Evolutionary conservation across 2,888 invertebrate species (phyloP).

Genomic region (Cyclophora albipunctata): DNA sequence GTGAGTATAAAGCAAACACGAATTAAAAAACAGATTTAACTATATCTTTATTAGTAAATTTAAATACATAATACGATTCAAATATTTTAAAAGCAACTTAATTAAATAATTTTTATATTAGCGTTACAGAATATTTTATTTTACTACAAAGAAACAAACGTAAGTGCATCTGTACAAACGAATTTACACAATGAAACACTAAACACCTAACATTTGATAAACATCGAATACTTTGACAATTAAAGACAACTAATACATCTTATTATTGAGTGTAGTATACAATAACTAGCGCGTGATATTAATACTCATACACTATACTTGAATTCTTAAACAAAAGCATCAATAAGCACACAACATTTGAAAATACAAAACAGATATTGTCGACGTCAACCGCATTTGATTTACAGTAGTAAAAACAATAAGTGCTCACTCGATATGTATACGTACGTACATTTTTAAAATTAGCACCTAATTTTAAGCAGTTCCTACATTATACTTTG

Average conservation of each 20-base stretch:
- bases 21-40: constrained; percentile 37
- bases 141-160: constrained; percentile 46
- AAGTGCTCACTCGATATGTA: constrained; percentile 54
- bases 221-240: background rate
- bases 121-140: constrained; percentile 43
- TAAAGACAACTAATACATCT: background rate
- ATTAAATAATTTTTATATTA: constrained; percentile 48
- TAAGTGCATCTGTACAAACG: constrained; percentile 62
- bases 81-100: constrained; percentile 56
- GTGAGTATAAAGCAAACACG: background rate
- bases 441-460: constrained; percentile 46
- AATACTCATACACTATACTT: too few species aligned
- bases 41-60: constrained; percentile 62
- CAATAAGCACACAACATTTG: constrained; percentile 21
- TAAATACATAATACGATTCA: constrained; percentile 52
- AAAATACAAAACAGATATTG: constrained; percentile 58
- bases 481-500: constrained; percentile 42
- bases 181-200: constrained; percentile 37
- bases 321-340: constrained; percentile 22
- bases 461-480: constrained; percentile 72
- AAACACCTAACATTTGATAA: constrained; percentile 28
- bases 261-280: too few species aligned
- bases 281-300: too few species aligned
- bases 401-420: constrained; percentile 34
- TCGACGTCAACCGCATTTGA: constrained; percentile 64